Evolutionary conservation across 2,797 vertebrate genomes (phyloP), one percentile per base, ranked within the genome.

Genomic region (Sebastes dallii): DNA sequence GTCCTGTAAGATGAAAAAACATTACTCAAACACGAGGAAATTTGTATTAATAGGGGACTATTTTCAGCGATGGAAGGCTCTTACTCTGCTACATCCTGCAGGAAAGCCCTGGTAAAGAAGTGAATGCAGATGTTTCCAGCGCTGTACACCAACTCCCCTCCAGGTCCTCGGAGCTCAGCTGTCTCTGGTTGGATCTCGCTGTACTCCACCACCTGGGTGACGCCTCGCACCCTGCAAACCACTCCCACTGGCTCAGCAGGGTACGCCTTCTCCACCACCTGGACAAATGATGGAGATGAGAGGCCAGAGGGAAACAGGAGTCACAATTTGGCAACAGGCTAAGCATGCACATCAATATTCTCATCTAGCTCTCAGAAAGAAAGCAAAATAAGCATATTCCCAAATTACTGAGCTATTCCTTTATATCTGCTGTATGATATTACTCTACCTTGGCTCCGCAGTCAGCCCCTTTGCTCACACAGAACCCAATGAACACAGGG

Each of bases 91-190:
- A 97, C 94, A 0, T 22, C 81, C 89, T 94, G 91, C 55, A 99
- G 96, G 88, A 99, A 99, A 1, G 84, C 89, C 25, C 95, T 93
- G 6, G 97, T 98, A 83, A 99, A 98, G 92, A 99, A 98, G 80
- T 99, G 98, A 85, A 97, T 99, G 93, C 98, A 99, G 93, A 99
- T 99, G 86, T 97, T 99, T 81, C 97, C 98, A 0, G 96, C 90
- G 0, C 82, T 93, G 93, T 95, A 98, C 8, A 96, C 66, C 86
- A 99, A 85, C 32, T 94, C 80, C 16, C 97, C 98, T 0, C 75
- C 91, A 0, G 96, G 83, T 2, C 84, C 88, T 1, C 76, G 92
- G 29, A 90, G 95, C 72, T 94, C 88, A 0, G 95, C 95, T 0
- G 89, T 96, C 88, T 97, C 96, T 0, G 54, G 91, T 64, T 83